Conservation (phyloP, 1,140 invertebrate genomes). For the Neoseiulus cucumeris region DNA sequence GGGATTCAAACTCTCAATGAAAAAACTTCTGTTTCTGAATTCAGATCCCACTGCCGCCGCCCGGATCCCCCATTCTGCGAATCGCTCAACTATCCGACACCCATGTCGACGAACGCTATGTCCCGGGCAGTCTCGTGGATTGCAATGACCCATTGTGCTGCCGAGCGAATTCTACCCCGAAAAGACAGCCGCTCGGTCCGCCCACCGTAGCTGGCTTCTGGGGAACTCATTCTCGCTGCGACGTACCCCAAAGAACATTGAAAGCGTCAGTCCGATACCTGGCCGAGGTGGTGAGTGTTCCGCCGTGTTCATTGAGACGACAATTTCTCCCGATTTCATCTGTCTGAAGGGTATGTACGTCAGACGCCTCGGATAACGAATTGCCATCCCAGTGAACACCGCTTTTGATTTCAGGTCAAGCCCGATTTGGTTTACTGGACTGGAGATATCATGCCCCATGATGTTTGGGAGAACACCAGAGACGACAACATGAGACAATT, state of each 20-base stretch:
- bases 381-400: too few relatives aligned
- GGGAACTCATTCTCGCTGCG: slow-evolving; percentile 19
- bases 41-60: slow-evolving; percentile 14
- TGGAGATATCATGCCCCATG: slow-evolving; percentile 85
- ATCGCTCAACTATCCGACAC: slow-evolving; percentile 20
- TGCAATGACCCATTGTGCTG: slow-evolving; percentile 21
- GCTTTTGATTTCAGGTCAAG: slow-evolving; percentile 27
- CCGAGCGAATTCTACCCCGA: slow-evolving; percentile 9
- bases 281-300: background rate
- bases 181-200: slow-evolving; percentile 19
- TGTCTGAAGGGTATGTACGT: too few relatives aligned
- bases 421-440: slow-evolving; percentile 98
- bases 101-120: slow-evolving; percentile 19
- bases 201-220: slow-evolving; percentile 21
- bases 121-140: slow-evolving; percentile 18
- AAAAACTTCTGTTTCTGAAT: background rate
- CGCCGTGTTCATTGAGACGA: background rate
- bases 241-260: slow-evolving; percentile 18
- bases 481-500: slow-evolving; percentile 65
- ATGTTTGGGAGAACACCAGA: slow-evolving; percentile 90
- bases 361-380: too few relatives aligned
- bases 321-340: background rate
- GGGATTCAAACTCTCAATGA: too few relatives aligned
- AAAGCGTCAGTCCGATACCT: slow-evolving; percentile 2
- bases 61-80: slow-evolving; percentile 14